Evolutionary conservation across 1,140 invertebrate genomes (phyloP).

Genomic region (Pemphigus obesinymphae): DNA sequence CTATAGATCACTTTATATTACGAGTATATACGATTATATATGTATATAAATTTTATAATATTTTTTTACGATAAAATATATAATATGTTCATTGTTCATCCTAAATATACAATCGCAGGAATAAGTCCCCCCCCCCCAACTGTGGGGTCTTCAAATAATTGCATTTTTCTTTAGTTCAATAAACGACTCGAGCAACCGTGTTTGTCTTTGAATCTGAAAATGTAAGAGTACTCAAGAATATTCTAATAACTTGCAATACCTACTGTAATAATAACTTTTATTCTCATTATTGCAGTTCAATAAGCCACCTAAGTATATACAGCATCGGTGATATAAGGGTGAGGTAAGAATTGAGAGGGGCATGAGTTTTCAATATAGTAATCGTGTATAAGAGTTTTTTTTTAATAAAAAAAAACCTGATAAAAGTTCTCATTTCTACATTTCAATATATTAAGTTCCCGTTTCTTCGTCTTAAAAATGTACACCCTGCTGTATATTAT

Average conservation of each 20-base stretch:
- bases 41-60: too few relatives aligned
- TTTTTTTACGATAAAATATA: too few relatives aligned
- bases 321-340: neutral
- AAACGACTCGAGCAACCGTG: neutral
- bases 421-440: conserved; percentile 40
- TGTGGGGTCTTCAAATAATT: neutral
- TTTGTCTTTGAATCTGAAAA: conserved; percentile 27
- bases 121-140: too few relatives aligned
- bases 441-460: conserved; percentile 38
- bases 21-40: too few relatives aligned
- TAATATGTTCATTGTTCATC: too few relatives aligned
- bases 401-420: conserved; percentile 28
- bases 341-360: neutral
- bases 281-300: conserved; percentile 38
- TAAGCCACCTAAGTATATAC: conserved; percentile 17
- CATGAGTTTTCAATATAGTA: conserved; percentile 21
- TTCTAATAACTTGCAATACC: neutral
- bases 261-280: conserved; percentile 35
- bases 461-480: conserved; percentile 8
- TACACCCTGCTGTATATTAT: neutral
- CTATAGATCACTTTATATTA: too few relatives aligned
- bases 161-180: neutral
- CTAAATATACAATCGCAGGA: too few relatives aligned
- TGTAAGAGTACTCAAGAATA: neutral
- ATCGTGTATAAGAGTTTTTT: conserved; percentile 33